Conservation (phyloP, 2,888 invertebrate species). For the Cephus spinipes region DNA sequence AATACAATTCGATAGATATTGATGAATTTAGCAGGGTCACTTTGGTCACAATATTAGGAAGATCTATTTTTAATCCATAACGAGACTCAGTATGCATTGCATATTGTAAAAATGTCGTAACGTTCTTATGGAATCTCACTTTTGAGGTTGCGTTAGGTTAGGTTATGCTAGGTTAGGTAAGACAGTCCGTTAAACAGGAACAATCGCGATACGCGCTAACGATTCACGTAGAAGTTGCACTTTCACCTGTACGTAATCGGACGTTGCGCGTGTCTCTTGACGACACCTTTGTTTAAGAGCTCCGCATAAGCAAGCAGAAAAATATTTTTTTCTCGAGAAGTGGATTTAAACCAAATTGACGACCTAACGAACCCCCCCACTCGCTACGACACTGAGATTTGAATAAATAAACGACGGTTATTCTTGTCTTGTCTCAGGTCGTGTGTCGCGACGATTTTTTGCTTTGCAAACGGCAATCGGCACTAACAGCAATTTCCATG, state of each 20-base stretch:
- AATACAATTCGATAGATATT: not conserved
- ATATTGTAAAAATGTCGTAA: not conserved
- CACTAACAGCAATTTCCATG: not conserved
- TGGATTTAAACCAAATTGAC: not conserved
- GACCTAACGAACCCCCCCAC: not conserved
- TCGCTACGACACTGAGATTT: not conserved
- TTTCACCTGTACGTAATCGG: slow-evolving; percentile 34
- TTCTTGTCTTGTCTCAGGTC: not conserved
- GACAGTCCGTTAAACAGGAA: not conserved
- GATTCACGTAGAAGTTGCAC: slow-evolving; percentile 20
- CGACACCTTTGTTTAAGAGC: slow-evolving; percentile 22
- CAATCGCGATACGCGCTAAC: not conserved
- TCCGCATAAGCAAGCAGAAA: not conserved
- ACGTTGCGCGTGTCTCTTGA: slow-evolving; percentile 13
- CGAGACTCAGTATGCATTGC: not conserved
- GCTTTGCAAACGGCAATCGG: not conserved
- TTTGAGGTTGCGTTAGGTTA: not conserved
- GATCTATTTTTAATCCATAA: not conserved
- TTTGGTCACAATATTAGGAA: not conserved
- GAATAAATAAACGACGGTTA: not conserved
- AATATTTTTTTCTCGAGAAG: not conserved
- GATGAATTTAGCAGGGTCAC: not conserved
- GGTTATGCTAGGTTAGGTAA: not conserved
- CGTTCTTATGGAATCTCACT: not conserved
- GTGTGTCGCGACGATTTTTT: not conserved